Conservation (phyloP, 2,113 vertebrate genomes). For the Ictidomys tridecemlineatus region DNA sequence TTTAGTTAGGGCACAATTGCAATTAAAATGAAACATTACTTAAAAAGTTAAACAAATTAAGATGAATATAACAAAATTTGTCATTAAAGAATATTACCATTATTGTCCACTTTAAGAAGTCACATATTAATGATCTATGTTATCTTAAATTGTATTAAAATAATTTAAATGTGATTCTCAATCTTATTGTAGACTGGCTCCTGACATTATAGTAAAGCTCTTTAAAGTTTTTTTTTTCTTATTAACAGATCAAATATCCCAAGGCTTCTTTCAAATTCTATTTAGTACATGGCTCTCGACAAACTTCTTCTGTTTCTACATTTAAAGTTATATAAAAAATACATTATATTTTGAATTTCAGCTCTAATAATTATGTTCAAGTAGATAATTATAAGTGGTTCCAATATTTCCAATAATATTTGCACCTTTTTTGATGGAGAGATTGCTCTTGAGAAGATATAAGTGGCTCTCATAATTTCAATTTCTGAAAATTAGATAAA, state of each 20-base stretch:
- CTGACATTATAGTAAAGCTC: not conserved
- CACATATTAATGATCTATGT: not conserved
- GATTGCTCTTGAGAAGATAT: not conserved
- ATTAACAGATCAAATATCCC: not conserved
- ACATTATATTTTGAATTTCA: not conserved
- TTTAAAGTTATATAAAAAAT: conserved; percentile 4
- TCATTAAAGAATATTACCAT: not conserved
- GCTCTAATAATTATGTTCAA: conserved; percentile 25
- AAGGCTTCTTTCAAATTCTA: not conserved
- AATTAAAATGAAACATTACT: conserved; percentile 28
- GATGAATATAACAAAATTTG: not conserved
- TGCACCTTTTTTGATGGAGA: not conserved
- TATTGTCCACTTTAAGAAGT: not conserved
- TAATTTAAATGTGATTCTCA: conserved; percentile 5
- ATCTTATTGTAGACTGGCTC: not conserved
- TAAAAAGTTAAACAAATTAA: conserved; percentile 38
- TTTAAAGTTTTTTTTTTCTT: not conserved
- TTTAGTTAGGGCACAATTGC: not conserved
- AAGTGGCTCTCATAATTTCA: not conserved
- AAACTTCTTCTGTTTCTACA: not conserved
- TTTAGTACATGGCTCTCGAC: not conserved
- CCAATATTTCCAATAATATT: not conserved
- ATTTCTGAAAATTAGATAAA: not conserved
- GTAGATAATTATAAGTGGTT: not conserved
- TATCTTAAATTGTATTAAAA: conserved; percentile 16